Conservation (phyloP, 2,113 vertebrate genomes). For the Vimba vimba region DNA sequence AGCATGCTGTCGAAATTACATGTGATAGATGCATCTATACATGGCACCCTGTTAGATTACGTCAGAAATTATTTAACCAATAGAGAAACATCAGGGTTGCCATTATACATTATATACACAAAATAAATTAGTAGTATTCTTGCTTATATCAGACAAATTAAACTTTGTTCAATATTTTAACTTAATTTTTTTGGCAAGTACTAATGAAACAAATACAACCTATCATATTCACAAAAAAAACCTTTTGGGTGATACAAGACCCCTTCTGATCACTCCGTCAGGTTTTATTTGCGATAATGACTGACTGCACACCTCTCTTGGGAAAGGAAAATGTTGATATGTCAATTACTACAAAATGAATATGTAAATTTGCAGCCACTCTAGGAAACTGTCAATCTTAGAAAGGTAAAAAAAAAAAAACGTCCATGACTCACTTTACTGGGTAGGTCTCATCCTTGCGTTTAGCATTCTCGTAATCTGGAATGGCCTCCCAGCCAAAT, state of each 20-base stretch:
- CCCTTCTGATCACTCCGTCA: not conserved
- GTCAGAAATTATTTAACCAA: no score
- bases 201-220: not conserved
- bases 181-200: not conserved
- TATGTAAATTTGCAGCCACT: not conserved
- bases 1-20: not conserved
- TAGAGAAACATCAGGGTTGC: no score
- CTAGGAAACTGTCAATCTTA: not conserved
- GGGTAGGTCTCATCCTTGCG: constrained; percentile 94
- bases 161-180: no score
- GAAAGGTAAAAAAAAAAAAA: not conserved
- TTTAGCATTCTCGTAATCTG: constrained; percentile 74
- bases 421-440: constrained; percentile 83
- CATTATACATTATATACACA: no score
- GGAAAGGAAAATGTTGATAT: not conserved
- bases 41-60: no score
- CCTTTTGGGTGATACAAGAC: not conserved
- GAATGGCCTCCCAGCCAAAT: constrained; percentile 90
- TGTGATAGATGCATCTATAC: not conserved
- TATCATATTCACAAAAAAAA: not conserved
- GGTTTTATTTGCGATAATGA: not conserved
- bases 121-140: no score
- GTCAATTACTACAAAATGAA: not conserved
- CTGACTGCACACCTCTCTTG: not conserved
- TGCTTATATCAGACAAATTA: no score